phyloP scores from a whole-genome alignment of 1,140 invertebrate species.

The Drosophila azteca region DNA sequence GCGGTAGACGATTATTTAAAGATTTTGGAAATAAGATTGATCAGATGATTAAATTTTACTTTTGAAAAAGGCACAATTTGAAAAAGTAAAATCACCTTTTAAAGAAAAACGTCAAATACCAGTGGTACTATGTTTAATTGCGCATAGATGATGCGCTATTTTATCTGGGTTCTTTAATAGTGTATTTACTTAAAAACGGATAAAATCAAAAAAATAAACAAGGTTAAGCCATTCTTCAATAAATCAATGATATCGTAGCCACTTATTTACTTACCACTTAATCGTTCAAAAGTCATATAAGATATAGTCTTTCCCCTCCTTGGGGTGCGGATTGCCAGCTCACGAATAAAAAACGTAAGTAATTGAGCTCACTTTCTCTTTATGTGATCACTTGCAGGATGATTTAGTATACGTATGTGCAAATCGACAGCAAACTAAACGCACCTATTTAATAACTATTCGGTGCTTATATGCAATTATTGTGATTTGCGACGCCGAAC shows the following conservation, averaged over 20 bases:
- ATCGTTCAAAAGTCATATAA: constrained; percentile 84
- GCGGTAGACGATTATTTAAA: too few species aligned
- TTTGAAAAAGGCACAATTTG: too few species aligned
- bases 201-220: background rate
- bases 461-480: too few species aligned
- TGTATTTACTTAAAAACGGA: too few species aligned
- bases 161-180: too few species aligned
- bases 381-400: constrained; percentile 25
- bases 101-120: too few species aligned
- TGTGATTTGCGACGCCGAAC: too few species aligned
- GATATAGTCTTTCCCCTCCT: constrained; percentile 82
- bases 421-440: constrained; percentile 19
- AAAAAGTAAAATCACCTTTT: too few species aligned
- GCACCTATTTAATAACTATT: too few species aligned
- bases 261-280: constrained; percentile 73
- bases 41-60: too few species aligned
- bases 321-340: constrained; percentile 79
- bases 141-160: background rate
- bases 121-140: background rate
- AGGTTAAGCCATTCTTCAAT: background rate
- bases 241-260: background rate
- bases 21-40: too few species aligned
- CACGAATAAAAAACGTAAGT: constrained; percentile 58
- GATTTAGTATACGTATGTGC: constrained; percentile 25
- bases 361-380: constrained; percentile 34